A percentile compares a stretch with the other conserved stretches of the same genome.
Conservation (phyloP, 2,113 vertebrate species). For the Rallus limicola region DNA sequence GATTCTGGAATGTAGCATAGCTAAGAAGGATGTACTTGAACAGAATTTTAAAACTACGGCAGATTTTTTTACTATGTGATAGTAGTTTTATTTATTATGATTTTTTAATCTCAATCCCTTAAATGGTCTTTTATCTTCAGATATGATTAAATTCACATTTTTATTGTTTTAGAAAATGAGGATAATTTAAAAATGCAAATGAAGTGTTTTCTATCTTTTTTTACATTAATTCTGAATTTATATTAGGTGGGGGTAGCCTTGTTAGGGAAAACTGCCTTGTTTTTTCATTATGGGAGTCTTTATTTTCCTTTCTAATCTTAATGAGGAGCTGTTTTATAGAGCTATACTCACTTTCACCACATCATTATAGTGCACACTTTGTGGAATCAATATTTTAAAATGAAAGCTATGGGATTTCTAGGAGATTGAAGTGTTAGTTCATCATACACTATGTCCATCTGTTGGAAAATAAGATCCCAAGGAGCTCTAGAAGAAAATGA, state of each 20-base stretch:
- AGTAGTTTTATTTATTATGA: not conserved
- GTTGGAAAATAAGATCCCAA: not conserved
- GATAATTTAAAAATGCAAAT: not conserved
- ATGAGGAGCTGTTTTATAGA: not conserved
- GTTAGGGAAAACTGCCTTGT: not conserved
- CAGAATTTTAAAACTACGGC: slow-evolving; percentile 6
- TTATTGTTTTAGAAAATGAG: not conserved
- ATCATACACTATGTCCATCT: not conserved
- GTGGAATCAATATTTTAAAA: not conserved
- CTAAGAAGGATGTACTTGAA: not conserved
- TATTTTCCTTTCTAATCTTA: not conserved
- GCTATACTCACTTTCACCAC: not conserved
- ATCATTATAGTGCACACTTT: not conserved
- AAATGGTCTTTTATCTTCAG: not conserved
- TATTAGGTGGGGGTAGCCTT: not conserved
- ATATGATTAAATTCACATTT: not conserved
- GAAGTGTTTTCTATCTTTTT: not conserved
- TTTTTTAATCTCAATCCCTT: not conserved
- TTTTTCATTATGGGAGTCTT: not conserved
- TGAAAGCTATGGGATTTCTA: not conserved
- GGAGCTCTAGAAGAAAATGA: not conserved
- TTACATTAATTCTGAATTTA: not conserved
- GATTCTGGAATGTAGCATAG: not conserved
- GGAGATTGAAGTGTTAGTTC: not conserved
- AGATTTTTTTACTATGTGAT: not conserved